phyloP scores from a whole-genome alignment of 1,140 invertebrate genomes.

The Kradibia gibbosae region DNA sequence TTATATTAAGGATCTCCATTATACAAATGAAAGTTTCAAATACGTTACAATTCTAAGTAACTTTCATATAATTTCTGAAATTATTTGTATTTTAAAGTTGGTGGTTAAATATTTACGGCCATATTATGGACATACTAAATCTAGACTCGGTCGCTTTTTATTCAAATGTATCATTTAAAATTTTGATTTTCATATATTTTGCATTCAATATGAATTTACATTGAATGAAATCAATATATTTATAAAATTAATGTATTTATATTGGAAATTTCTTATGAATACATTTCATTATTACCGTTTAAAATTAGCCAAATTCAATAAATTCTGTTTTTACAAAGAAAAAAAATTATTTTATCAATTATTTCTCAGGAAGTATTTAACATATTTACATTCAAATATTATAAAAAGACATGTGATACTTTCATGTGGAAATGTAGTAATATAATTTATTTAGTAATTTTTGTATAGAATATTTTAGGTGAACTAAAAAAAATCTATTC shows the following conservation, averaged over 20 bases:
- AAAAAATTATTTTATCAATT: too few relatives aligned
- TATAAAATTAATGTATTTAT: conserved; percentile 15
- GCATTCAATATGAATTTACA: conserved; percentile 48
- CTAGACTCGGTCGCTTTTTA: conserved; percentile 27
- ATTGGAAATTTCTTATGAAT: conserved; percentile 7
- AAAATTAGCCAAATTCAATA: not conserved
- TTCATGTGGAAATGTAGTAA: too few relatives aligned
- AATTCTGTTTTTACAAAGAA: too few relatives aligned
- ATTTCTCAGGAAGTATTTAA: too few relatives aligned
- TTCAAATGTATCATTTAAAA: conserved; percentile 36
- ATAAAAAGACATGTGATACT: too few relatives aligned
- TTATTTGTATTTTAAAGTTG: not conserved
- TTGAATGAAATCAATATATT: conserved; percentile 38
- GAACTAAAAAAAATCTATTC: too few relatives aligned
- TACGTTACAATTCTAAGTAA: not conserved
- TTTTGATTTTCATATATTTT: conserved; percentile 27
- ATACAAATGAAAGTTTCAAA: conserved; percentile 35
- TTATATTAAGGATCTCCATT: conserved; percentile 1
- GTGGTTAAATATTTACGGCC: not conserved
- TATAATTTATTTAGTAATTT: too few relatives aligned
- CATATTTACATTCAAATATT: too few relatives aligned
- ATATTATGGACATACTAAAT: not conserved
- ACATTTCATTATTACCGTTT: not conserved
- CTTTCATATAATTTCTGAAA: not conserved
- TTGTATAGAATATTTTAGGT: too few relatives aligned